Evolutionary conservation across 1,140 invertebrate species (phyloP), one percentile per base, ranked within the genome.

Genomic region (Adoxophyes honmai): DNA sequence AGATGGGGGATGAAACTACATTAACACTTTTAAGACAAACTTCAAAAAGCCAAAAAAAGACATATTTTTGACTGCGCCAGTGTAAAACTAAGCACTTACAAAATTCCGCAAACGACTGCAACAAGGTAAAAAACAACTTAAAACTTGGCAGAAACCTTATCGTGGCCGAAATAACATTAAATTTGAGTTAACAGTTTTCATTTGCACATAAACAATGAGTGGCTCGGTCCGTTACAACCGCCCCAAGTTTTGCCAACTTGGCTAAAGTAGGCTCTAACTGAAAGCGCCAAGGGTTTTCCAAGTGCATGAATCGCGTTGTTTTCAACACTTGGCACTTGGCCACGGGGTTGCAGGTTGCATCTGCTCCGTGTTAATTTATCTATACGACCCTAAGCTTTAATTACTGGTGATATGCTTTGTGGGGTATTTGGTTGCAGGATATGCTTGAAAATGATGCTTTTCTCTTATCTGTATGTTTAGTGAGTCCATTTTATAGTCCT

Each of bases 101-200:
- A 28, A 28, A 28, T 3, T 28, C 6, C 6, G 21, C 21, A 3
- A 28, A 28, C 21, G 21, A 28, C 21, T 28, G 21, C 21, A 28
- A 28, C 21, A 28, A 28, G 21, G 21, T 28, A 28, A 28, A n/a
- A 28, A 28, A 28, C 21, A 28, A 28, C 21, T 28, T 28, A 48
- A 48, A 48, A 48, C 18, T 48, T 48, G 42, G 42, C 42, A 48
- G 42, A 21, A 18, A 48, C 18, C 11, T 48, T 48, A 48, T 48
- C 42, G 42, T 18, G 28, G 16, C 21, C 21, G 18, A 44, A 18
- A 44, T 44, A 44, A 16, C 39, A 44, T 44, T 44, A 48, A 48
- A 48, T 48, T 48, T 6, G 6, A 48, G 42, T 48, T 48, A 48
- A 48, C 42, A 48, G 18, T 48, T 48, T 48, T 28, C 18, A 48